Conservation (phyloP, 35 echinoderm and acorn worm genomes). For the Apostichopus japonicus region DNA sequence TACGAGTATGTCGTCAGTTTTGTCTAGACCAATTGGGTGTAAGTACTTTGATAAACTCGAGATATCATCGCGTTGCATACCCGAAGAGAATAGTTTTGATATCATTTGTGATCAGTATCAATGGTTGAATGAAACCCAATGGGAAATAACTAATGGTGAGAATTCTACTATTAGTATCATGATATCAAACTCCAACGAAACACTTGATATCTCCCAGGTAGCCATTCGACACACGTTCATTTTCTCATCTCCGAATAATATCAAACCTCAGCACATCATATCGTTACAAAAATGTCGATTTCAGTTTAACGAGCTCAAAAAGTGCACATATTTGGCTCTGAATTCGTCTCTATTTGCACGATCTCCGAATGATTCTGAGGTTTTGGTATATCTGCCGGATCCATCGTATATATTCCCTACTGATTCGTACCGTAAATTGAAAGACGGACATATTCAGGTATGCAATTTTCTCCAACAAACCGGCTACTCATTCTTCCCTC, state of each 20-base stretch:
- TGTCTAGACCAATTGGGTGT: neutral
- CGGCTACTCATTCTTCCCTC: neutral
- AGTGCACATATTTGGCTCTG: neutral
- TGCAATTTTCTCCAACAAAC: neutral
- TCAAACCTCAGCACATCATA: neutral
- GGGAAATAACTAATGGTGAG: neutral
- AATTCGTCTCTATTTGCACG: neutral
- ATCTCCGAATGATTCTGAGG: neutral
- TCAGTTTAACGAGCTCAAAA: neutral
- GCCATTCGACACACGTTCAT: neutral
- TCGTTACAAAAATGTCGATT: constrained; percentile 7
- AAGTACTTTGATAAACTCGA: neutral
- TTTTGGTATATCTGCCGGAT: neutral
- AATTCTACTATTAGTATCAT: neutral
- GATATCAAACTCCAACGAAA: neutral
- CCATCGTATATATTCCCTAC: neutral
- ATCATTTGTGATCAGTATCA: neutral
- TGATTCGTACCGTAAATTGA: neutral
- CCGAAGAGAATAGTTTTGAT: neutral
- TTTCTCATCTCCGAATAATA: neutral
- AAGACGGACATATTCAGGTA: neutral
- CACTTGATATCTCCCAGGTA: neutral
- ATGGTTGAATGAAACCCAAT: neutral
- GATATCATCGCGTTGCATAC: neutral
- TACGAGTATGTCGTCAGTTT: neutral